Percentiles rank a stretch among this genome's conserved stretches.
These are phyloP conservation scores for Danionella cerebrum DNA, from an alignment of 2,113 vertebrate species.

Conservation along the genomic window DNA sequence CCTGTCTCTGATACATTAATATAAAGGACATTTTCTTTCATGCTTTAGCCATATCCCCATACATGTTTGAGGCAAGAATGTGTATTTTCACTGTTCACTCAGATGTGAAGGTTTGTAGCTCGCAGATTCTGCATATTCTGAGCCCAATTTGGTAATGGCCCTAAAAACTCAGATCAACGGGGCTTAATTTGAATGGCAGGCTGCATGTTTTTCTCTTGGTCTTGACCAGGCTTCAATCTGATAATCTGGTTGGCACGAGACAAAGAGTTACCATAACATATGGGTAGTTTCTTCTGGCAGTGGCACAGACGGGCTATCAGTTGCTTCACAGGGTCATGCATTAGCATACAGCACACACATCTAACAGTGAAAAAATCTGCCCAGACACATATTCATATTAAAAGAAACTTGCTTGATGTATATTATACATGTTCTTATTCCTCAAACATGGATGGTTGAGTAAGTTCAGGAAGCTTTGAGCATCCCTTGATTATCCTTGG, in stretches of 20 bases:
- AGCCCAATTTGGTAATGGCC: neutral
- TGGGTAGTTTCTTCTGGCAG: constrained; percentile 33
- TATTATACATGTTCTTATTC: no score
- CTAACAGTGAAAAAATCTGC: neutral
- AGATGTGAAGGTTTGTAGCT: constrained; percentile 12
- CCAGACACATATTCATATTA: constrained; percentile 16
- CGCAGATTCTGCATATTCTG: constrained; percentile 2
- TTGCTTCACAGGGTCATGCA: constrained; percentile 13
- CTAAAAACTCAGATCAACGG: neutral
- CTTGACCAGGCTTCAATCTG: constrained; percentile 43
- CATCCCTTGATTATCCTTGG: no score
- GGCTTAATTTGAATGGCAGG: constrained; percentile 20
- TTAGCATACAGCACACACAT: constrained; percentile 10
- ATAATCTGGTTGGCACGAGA: constrained; percentile 49
- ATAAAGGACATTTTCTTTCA: no score
- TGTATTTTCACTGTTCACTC: no score
- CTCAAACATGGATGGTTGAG: no score
- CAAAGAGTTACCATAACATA: constrained; percentile 47
- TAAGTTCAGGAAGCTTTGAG: no score
- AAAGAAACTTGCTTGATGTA: constrained; percentile 21
- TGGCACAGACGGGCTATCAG: constrained; percentile 15
- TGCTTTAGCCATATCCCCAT: no score
- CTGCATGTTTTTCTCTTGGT: constrained; percentile 27
- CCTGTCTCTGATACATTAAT: no score
- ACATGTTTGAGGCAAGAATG: no score